Evolutionary conservation across 2,113 vertebrate species (phyloP).

Genomic region (Pollimyrus isidori): DNA sequence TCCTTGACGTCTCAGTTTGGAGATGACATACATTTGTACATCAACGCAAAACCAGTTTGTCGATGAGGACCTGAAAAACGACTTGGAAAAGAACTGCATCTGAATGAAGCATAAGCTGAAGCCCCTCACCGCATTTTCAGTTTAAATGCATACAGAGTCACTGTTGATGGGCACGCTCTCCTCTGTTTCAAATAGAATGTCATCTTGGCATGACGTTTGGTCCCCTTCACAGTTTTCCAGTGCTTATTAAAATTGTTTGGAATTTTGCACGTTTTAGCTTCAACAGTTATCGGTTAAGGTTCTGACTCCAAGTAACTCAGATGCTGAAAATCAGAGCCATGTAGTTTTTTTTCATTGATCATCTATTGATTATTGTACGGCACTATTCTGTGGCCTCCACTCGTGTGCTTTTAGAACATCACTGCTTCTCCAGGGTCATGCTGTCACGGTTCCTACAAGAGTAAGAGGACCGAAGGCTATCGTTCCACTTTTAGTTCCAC

Average conservation of each 20-base stretch:
- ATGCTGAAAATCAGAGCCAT: neutral
- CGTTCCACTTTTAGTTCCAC: neutral
- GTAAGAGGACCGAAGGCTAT: neutral
- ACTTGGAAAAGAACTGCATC: neutral
- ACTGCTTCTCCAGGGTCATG: neutral
- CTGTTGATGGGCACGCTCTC: neutral
- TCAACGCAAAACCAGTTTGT: neutral
- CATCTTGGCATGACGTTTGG: neutral
- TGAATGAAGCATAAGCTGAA: neutral
- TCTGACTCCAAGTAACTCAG: neutral
- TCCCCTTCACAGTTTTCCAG: neutral
- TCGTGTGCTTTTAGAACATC: neutral
- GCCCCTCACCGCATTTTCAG: neutral
- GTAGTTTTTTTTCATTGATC: neutral
- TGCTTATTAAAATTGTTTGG: neutral
- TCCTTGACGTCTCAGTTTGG: neutral
- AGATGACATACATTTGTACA: neutral
- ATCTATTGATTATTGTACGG: neutral
- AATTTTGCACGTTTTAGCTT: neutral
- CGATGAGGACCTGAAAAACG: neutral
- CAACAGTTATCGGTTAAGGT: neutral
- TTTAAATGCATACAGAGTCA: neutral
- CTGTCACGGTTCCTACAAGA: neutral
- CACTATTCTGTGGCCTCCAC: neutral
- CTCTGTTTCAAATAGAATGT: neutral